Base-by-base conservation (phyloP, 2,888 invertebrate genomes). In the Athalia rosae region DNA sequence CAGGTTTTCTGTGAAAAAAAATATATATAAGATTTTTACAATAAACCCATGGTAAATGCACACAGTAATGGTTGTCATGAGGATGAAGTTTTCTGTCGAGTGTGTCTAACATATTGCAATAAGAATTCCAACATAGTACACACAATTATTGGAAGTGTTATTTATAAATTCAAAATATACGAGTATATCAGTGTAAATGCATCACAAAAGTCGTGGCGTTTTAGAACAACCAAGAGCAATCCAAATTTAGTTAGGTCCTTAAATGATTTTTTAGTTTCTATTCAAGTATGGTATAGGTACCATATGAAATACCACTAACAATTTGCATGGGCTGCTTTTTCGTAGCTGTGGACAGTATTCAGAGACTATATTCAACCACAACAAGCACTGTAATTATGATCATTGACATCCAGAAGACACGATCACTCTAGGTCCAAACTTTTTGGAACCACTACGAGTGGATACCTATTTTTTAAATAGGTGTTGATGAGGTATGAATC, bases 241-340 rank as follows among this genome's bases (percentile, higher is more conserved):
- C 53, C 28, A 28, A 28, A n/a, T 56, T n/a, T 3, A 71, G 58
- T 43, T 71, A 56, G 13, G 41, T 58, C 58, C 3, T 8, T 28
- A 13, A 3, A 56, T 41, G 13, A 71, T 43, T 56, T 3, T 71
- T 56, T 4, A 58, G 41, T 41, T 28, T 4, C 9, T 41, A 28
- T 9, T 45, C 8, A 43, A n/a, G 15, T 58, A 41, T 41, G 56
- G 8, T 41, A 15, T 5, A 8, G 56, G 45, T 56, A 13, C 4
- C 45, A 45, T 48, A 43, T 8, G 71, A 50, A 71, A 71, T 58
- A 71, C 43, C 13, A 71, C 45, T 58, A 58, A 13, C 69, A 45
- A 45, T 71, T 58, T 28, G 7, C 50, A 56, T 15, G 58, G 43
- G 43, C 13, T 69, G 56, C 56, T 69, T n/a, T 69, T 9, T 28